Percentiles rank a stretch among this genome's conserved stretches.
Evolutionary conservation across 2,888 invertebrate genomes (phyloP).

Genomic region (Abrostola triplasia): DNA sequence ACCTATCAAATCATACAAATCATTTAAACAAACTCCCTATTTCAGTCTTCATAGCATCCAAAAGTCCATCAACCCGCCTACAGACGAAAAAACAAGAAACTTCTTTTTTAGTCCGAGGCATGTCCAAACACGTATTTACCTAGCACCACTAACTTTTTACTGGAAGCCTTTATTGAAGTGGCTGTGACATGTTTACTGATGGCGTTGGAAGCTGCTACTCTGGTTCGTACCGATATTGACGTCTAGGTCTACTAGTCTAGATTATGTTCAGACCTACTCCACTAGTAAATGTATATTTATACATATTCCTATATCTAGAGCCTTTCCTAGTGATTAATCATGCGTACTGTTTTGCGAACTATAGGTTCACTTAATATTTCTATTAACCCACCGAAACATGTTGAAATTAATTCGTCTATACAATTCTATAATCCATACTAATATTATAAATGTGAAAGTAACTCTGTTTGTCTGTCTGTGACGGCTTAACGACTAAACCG

Average conservation of each 20-base stretch:
- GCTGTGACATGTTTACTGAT: conserved; percentile 56
- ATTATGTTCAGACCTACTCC: not conserved
- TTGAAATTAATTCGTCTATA: no score
- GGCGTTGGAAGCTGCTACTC: conserved; percentile 11
- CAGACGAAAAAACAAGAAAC: conserved; percentile 32
- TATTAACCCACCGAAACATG: no score
- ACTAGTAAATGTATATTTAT: no score
- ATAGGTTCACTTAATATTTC: no score
- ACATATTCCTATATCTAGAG: no score
- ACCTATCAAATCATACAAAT: no score
- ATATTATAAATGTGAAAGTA: no score
- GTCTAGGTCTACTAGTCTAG: not conserved
- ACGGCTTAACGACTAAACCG: no score
- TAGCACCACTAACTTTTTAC: conserved; percentile 45
- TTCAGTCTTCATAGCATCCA: conserved; percentile 8
- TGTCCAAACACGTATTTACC: conserved; percentile 44
- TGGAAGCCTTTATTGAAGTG: conserved; percentile 46
- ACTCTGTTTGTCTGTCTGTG: no score
- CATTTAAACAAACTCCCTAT: not conserved
- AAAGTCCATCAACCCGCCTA: conserved; percentile 10
- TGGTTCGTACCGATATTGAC: conserved; percentile 8
- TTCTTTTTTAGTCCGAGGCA: conserved; percentile 34
- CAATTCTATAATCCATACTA: no score
- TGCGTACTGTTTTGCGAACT: no score
- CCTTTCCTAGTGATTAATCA: no score